Evolutionary conservation across 2,888 invertebrate species (phyloP), one percentile per base, ranked within the genome.

Genomic region (Hydroisotoma schaefferi): DNA sequence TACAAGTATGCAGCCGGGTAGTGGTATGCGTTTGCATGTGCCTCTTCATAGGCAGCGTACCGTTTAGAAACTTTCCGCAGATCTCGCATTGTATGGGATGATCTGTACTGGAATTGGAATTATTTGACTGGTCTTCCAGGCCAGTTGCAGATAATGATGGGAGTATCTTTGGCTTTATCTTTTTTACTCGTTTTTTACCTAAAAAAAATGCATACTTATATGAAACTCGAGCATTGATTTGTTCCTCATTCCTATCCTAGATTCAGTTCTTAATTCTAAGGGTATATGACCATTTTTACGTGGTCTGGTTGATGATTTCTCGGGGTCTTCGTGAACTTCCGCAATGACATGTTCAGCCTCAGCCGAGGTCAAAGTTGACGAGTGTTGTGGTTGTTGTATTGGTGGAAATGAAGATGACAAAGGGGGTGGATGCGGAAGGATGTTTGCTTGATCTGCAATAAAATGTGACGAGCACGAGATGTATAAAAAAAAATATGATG

Each of bases 61-160:
- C 61, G 33, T 61, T 63, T 4, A 69, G 23, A 25, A 65, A 48
- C 38, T 69, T 69, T 22, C 67, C 69, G 43, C 69, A 69, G 1
- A 49, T 59, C 12, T 65, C 63, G 26, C 53, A 53, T 43, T 53
- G 53, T 2, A 53, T 53, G 4, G 33, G 33, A 8, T 15, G 8
- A 10, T 33, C 33, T 10, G 33, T 10, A n/a, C n/a, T n/a, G n/a
- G n/a, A n/a, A n/a, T n/a, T n/a, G n/a, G n/a, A n/a, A n/a, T n/a
- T n/a, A n/a, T n/a, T n/a, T 33, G 33, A 33, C 33, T 15, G 8
- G 33, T 8, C 8, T 33, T 33, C 33, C 8, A 10, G 8, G 15
- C 33, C 33, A 10, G 8, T 33, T 33, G 33, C 33, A 33, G 8
- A 8, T 33, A 10, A 10, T 15, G 33, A 15, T 8, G 33, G 33